Conservation (phyloP, 2,113 vertebrate genomes). For the Oryzias celebensis region DNA sequence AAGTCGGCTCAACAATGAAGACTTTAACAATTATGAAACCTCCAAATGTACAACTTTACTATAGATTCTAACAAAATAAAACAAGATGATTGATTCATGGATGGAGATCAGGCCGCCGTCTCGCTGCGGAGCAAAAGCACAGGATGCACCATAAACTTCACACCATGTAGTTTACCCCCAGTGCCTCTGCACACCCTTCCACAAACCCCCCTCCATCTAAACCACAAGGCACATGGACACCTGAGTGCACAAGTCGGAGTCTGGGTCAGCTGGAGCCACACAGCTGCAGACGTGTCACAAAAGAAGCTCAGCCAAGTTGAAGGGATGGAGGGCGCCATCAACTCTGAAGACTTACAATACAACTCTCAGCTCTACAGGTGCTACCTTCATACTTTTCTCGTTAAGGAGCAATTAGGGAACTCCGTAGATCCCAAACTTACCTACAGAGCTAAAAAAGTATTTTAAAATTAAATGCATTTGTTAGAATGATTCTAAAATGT, state of each 20-base stretch:
- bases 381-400: too few species aligned
- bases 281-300: slow-evolving; percentile 35
- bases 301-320: slow-evolving; percentile 13
- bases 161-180: slow-evolving; percentile 41
- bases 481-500: too few species aligned
- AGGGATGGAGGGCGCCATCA: neutral
- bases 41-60: too few species aligned
- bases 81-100: slow-evolving; percentile 5
- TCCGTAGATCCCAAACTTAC: too few species aligned
- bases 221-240: slow-evolving; percentile 23
- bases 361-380: too few species aligned
- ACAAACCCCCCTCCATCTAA: slow-evolving; percentile 10
- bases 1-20: slow-evolving; percentile 19
- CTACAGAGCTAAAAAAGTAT: too few species aligned
- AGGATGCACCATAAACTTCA: slow-evolving; percentile 65
- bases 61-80: neutral
- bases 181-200: neutral
- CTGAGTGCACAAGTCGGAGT: slow-evolving; percentile 36
- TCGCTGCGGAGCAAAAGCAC: slow-evolving; percentile 46
- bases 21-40: neutral
- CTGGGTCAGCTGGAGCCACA: slow-evolving; percentile 64
- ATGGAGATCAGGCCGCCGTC: slow-evolving; percentile 16
- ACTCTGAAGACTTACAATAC: neutral
- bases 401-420: too few species aligned
- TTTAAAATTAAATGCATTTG: too few species aligned